Evolutionary conservation across 2,113 vertebrate species (phyloP).

Genomic region (Anhinga rufa): DNA sequence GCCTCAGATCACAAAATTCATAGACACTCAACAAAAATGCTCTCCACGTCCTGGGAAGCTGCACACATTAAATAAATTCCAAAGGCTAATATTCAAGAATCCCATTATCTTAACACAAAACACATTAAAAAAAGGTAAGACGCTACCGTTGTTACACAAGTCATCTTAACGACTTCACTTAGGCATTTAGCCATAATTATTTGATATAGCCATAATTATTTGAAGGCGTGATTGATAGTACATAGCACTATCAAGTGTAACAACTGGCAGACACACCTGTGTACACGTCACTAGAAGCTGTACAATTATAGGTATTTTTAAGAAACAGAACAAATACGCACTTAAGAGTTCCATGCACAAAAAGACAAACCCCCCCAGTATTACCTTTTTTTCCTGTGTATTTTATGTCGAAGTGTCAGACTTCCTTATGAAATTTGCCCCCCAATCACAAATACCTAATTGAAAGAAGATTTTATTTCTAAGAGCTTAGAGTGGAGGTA

Average conservation of each 20-base stretch:
- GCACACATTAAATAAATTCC: neutral
- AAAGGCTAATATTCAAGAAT: neutral
- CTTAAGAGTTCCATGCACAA: neutral
- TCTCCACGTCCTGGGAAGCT: neutral
- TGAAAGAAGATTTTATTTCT: neutral
- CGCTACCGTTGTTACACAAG: neutral
- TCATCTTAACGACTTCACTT: neutral
- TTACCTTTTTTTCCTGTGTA: neutral
- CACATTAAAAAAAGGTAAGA: neutral
- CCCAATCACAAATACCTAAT: neutral
- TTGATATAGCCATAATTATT: neutral
- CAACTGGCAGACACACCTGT: accelerated
- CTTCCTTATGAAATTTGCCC: neutral
- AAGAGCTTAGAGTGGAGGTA: neutral
- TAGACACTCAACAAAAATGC: neutral
- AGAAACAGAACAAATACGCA: neutral
- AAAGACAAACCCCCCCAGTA: neutral
- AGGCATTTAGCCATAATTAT: accelerated
- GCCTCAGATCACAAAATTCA: neutral
- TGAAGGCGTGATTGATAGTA: neutral
- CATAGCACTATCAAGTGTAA: accelerated
- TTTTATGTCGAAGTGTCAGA: neutral
- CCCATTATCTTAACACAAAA: neutral
- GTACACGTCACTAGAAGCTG: accelerated
- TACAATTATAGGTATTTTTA: neutral